A percentile compares a stretch with the other conserved stretches of the same genome.
phyloP scores from a whole-genome alignment of 2,797 vertebrate genomes.

The Vipera latastei region DNA sequence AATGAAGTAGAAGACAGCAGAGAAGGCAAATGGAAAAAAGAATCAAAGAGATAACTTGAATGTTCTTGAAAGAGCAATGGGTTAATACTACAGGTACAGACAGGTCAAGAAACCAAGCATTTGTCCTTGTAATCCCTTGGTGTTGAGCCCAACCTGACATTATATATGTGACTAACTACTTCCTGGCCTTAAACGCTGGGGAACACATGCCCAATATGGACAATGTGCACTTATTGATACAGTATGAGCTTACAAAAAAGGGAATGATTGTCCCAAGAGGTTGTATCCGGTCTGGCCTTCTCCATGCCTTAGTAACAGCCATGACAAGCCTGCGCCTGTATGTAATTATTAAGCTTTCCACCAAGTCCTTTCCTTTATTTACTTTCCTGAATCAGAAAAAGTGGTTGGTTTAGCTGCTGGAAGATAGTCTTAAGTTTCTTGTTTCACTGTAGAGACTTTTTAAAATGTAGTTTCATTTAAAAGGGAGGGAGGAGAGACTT shows the following conservation, averaged over 20 bases:
- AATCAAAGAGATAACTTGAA: background rate
- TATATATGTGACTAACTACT: background rate
- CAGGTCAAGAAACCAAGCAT: background rate
- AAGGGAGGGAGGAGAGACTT: background rate
- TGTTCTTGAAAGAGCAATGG: background rate
- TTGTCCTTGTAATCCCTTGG: background rate
- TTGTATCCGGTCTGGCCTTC: conserved; percentile 16
- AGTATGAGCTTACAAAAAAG: background rate
- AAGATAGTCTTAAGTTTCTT: conserved; percentile 35
- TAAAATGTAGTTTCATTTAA: conserved; percentile 37
- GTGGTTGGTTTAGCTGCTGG: background rate
- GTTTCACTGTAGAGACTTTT: conserved; percentile 35
- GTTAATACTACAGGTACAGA: background rate
- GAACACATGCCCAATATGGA: background rate
- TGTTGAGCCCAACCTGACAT: background rate
- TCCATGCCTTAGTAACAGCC: conserved; percentile 2
- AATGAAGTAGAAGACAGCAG: background rate
- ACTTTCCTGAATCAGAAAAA: conserved; percentile 23
- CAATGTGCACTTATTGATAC: background rate
- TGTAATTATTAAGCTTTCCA: conserved; percentile 29
- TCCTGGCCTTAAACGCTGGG: background rate
- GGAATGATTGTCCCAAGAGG: background rate
- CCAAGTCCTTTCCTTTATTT: conserved; percentile 23
- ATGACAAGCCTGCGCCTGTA: background rate
- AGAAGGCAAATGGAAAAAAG: background rate